phyloP scores from a whole-genome alignment of 2,113 vertebrate genomes.

The Bolborhynchus lineola region DNA sequence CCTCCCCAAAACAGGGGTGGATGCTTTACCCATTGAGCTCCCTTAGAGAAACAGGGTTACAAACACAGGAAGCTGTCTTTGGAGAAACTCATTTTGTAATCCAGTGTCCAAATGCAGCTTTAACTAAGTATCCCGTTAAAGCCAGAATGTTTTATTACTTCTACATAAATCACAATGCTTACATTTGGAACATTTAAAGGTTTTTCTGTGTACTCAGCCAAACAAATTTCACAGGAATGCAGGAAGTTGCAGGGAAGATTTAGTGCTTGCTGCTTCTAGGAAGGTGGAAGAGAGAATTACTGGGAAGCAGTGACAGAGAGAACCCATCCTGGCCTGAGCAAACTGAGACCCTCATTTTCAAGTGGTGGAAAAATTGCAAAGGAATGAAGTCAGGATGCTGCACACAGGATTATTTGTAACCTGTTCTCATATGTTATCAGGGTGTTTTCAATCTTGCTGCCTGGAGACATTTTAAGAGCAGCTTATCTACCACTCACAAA shows the following conservation, averaged over 20 bases:
- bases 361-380: background rate
- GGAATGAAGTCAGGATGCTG: background rate
- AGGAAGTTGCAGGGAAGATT: background rate
- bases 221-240: background rate
- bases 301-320: background rate
- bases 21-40: background rate
- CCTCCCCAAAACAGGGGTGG: background rate
- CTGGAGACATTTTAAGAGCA: constrained; percentile 40
- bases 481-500: constrained; percentile 42
- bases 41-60: background rate
- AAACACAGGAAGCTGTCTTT: background rate
- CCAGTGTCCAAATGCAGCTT: background rate
- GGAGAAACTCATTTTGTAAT: background rate
- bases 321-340: background rate
- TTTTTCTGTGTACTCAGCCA: background rate
- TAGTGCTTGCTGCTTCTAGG: background rate
- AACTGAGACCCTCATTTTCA: background rate
- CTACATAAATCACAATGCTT: background rate
- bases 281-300: background rate
- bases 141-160: background rate
- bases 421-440: background rate
- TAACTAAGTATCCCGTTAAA: background rate
- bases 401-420: background rate
- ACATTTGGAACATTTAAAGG: background rate
- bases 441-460: constrained; percentile 38